Conservation (phyloP, 2,797 vertebrate genomes). For the Nyctalus aviator region DNA sequence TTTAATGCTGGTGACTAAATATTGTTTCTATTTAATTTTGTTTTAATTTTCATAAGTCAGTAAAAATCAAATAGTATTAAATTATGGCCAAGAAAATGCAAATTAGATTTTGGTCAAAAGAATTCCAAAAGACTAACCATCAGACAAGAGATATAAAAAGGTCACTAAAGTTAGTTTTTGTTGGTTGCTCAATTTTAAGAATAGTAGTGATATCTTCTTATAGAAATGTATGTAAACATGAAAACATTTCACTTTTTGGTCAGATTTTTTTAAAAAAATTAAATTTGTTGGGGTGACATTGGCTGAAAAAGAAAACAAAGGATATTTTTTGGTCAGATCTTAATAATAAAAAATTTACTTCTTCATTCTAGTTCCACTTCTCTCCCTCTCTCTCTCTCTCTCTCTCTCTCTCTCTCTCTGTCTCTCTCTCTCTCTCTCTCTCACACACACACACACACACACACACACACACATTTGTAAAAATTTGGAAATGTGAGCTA, state of each 20-base stretch:
- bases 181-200: background rate
- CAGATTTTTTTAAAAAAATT: background rate
- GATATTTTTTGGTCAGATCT: background rate
- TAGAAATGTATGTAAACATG: background rate
- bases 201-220: background rate
- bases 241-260: background rate
- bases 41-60: conserved; percentile 33
- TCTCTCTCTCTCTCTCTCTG: background rate
- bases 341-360: conserved; percentile 4
- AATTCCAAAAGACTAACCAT: background rate
- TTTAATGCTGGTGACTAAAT: background rate
- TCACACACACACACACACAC: background rate
- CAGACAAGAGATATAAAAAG: background rate
- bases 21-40: conserved; percentile 23
- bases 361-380: background rate
- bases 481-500: background rate
- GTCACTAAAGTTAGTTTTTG: background rate
- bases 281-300: background rate
- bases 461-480: background rate
- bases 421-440: no score
- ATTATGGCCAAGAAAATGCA: background rate
- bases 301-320: no score
- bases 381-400: background rate
- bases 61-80: conserved; percentile 39
- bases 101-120: conserved; percentile 37